Base-by-base conservation (phyloP, 2,888 invertebrate species). In the Melitaea athalia region DNA sequence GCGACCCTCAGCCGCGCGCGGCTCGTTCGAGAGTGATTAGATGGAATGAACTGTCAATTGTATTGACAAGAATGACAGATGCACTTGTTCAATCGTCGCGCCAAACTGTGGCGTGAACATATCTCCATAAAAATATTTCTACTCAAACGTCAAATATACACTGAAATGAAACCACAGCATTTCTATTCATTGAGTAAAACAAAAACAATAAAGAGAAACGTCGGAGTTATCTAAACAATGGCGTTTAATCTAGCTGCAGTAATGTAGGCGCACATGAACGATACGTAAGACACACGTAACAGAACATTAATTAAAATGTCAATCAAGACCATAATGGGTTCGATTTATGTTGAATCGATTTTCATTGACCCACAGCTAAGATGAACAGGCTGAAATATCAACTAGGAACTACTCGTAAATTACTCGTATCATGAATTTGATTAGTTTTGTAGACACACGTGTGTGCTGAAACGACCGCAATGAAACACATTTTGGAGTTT, bases 301-400 rank as follows among this genome's bases (percentile, higher is more conserved):
- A 50, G 63, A 64, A 62, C 68, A 71, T 68, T 74, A 74, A 74
- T 74, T 74, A 74, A 72, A 74, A 72, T 69, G 72, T 69, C 74
- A 72, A 71, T 74, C 72, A 74, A 69, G 68, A 59, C 68, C 52
- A 63, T 67, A 72, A 70, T 69, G 72, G 72, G 45, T 60, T 64
- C 12, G 45, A 63, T 52, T 67, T 49, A 64, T 65, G 68, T 57
- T 63, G 66, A 67, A 71, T 71, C 70, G 64, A 71, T 71, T 71
- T 60, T 63, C 57, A 62, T 62, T 65, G 31, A 53, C 60, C 60
- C 55, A 47, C 45, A 68, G 38, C 59, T 53, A 57, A 68, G 57
- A 57, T 55, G n/a, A 57, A 42, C 15, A 57, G 14, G 1, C 15
- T 38, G 42, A 57, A 57, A 57, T 57, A 15, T 42, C 11, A 38